Conservation (phyloP, 2,113 vertebrate genomes). For the Epinephelus cyanopodus region DNA sequence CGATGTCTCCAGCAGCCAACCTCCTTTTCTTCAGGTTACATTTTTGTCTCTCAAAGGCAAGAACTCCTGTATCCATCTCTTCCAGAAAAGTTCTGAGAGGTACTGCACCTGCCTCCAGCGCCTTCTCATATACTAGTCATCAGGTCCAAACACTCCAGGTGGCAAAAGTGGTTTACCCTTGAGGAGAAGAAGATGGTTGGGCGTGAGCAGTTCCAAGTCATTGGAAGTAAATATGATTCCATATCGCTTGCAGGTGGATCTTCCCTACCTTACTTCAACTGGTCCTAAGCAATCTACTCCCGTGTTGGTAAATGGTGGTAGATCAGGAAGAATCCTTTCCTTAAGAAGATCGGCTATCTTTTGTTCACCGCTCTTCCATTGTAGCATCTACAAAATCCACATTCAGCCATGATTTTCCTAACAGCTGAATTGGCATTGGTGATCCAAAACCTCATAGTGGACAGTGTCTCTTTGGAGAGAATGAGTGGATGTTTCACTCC, state of each 20-base stretch:
- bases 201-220: neutral
- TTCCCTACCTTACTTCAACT: neutral
- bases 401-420: neutral
- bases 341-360: neutral
- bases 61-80: neutral
- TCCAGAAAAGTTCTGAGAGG: neutral
- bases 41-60: neutral
- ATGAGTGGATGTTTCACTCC: conserved; percentile 1
- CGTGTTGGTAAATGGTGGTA: neutral
- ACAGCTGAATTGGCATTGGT: neutral
- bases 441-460: neutral
- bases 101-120: neutral
- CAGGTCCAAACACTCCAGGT: neutral
- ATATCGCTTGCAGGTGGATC: neutral
- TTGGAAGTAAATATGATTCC: neutral
- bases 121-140: neutral
- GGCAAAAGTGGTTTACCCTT: neutral
- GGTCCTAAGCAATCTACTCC: neutral
- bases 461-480: conserved; percentile 3
- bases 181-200: neutral
- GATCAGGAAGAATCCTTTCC: neutral
- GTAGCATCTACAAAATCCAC: neutral
- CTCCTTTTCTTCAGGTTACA: neutral
- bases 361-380: neutral
- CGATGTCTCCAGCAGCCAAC: too few species aligned